A percentile compares a stretch with the other conserved stretches of the same genome.
phyloP scores from a whole-genome alignment of 2,888 invertebrate genomes.

The Tachina fera region DNA sequence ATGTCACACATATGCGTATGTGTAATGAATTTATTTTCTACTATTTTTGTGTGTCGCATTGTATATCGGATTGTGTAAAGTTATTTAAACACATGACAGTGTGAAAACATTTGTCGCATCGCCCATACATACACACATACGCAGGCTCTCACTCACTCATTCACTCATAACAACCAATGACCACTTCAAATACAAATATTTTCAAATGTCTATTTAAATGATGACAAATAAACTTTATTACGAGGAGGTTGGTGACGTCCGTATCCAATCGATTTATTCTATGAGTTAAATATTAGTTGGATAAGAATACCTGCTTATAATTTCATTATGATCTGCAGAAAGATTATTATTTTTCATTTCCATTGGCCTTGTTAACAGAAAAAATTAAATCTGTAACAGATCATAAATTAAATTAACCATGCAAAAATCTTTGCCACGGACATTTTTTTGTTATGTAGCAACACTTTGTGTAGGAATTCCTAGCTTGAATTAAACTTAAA shows the following conservation, averaged over 20 bases:
- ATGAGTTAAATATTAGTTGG: conserved; percentile 13
- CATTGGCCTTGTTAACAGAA: conserved; percentile 24
- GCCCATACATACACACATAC: not conserved
- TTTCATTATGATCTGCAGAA: conserved; percentile 15
- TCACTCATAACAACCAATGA: conserved; percentile 32
- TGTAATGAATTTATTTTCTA: conserved; percentile 56
- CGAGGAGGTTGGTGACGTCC: conserved; percentile 1
- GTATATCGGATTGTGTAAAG: conserved; percentile 37
- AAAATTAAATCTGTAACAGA: not conserved
- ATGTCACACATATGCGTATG: conserved; percentile 37
- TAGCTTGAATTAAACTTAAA: too few relatives aligned
- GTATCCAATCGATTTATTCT: conserved; percentile 22
- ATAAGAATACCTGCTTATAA: conserved; percentile 36
- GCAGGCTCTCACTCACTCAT: not conserved
- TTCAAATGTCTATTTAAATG: conserved; percentile 32
- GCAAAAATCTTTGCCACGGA: too few relatives aligned
- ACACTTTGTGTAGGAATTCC: too few relatives aligned
- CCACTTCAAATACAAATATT: conserved; percentile 42
- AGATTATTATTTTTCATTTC: conserved; percentile 10
- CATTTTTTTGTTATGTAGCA: too few relatives aligned
- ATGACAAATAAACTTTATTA: conserved; percentile 29
- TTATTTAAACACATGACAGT: conserved; percentile 34
- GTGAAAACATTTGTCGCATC: conserved; percentile 19
- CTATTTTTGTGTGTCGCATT: conserved; percentile 13
- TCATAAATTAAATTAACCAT: not conserved